Evolutionary conservation across 1,140 invertebrate genomes (phyloP).

Genomic region (Drosophila ercepeae): DNA sequence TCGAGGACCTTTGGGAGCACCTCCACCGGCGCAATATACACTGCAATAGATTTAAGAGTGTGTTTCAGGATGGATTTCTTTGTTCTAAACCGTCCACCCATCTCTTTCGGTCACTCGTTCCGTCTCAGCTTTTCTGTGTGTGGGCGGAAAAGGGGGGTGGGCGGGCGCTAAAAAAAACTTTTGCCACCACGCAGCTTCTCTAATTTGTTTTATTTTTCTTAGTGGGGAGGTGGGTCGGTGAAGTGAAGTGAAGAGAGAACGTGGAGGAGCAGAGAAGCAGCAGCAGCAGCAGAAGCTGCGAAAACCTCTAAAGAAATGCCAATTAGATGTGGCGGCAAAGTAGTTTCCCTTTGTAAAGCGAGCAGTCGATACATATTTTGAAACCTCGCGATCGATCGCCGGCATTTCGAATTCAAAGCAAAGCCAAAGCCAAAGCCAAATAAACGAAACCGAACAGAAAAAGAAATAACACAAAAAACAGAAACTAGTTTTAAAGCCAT

Average conservation of each 20-base stretch:
- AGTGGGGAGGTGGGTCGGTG: neutral
- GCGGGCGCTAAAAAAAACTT: constrained; percentile 45
- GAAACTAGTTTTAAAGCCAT: neutral
- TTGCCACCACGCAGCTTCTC: constrained; percentile 39
- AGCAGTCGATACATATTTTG: constrained; percentile 46
- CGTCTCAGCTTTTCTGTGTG: neutral
- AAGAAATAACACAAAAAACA: neutral
- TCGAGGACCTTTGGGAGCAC: constrained; percentile 35
- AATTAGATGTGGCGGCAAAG: constrained; percentile 45
- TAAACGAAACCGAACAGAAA: constrained; percentile 9
- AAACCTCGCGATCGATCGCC: constrained; percentile 36
- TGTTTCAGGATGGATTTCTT: constrained; percentile 41
- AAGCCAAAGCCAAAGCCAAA: neutral
- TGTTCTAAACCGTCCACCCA: constrained; percentile 12
- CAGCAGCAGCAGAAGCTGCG: constrained; percentile 18
- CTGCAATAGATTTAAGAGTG: constrained; percentile 12
- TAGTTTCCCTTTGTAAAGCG: constrained; percentile 75
- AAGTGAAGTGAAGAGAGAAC: constrained; percentile 20
- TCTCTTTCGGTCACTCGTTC: neutral
- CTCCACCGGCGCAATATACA: neutral
- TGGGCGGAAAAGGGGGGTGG: constrained; percentile 4
- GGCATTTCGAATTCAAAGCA: constrained; percentile 36
- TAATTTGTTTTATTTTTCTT: neutral
- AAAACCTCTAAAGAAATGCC: constrained; percentile 32
- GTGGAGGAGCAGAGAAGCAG: constrained; percentile 11